These are phyloP conservation scores for Peromyscus leucopus DNA, from an alignment of 2,113 vertebrate genomes.

Conservation along the genomic window DNA sequence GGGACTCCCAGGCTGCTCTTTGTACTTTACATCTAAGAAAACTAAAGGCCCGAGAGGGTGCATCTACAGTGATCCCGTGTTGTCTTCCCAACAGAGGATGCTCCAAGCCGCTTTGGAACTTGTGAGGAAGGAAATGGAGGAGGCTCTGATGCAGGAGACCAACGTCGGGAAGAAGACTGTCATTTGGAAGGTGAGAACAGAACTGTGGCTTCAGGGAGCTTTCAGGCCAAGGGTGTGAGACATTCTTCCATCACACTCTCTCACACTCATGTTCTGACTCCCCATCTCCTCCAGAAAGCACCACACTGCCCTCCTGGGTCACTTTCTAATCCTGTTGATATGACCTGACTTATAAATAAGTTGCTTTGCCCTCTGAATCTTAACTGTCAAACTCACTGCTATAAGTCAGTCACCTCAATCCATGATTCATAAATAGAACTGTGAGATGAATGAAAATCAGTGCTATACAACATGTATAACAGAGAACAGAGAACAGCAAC, in stretches of 20 bases:
- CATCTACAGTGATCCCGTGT: neutral
- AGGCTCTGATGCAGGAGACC: conserved; percentile 61
- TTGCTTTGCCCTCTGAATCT: neutral
- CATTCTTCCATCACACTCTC: neutral
- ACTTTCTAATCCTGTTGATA: neutral
- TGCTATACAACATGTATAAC: neutral
- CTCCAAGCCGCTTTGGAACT: conserved; percentile 62
- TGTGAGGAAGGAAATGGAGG: conserved; percentile 68
- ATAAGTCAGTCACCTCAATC: no score
- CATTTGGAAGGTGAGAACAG: conserved; percentile 76
- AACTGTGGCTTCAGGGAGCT: neutral
- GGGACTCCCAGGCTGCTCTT: neutral
- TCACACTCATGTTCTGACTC: neutral
- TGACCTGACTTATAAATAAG: neutral
- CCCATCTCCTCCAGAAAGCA: neutral
- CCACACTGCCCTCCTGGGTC: neutral
- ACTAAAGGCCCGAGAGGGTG: rapidly evolving
- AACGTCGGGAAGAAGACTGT: conserved; percentile 70
- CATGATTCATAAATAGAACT: neutral
- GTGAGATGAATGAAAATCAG: neutral
- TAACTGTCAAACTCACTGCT: neutral
- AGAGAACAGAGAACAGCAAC: neutral
- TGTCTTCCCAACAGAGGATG: conserved; percentile 53
- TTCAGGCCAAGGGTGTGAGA: neutral
- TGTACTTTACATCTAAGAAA: neutral